Evolutionary conservation across 2,113 vertebrate species (phyloP), one percentile per base, ranked within the genome.

Genomic region (Trogon melanurus): DNA sequence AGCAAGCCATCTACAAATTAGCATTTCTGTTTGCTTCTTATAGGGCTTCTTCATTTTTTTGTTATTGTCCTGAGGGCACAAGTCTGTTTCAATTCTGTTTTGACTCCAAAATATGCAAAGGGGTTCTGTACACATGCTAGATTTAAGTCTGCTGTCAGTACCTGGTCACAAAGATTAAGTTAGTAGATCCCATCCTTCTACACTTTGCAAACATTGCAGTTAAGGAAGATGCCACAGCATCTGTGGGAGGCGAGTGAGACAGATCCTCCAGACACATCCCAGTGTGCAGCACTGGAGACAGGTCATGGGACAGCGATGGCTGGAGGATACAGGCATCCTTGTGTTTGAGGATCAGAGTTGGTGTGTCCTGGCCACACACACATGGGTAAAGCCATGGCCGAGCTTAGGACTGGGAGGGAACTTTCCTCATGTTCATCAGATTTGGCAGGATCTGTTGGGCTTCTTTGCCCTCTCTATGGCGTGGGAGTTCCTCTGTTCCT

Each of bases 341-440:
- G 25, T 65, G 34, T 70, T 34, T 73, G 56, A 69, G 26, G 64
- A 70, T 16, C 20, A 80, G 48, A 27, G 19, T 3, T 76, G 13
- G 4, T 48, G 22, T 51, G 9, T 44, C 19, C 19, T 36, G 16
- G 10, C 60, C 41, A 72, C 21, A 82, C 6, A 41, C 1, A 5
- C 19, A 26, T 3, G 11, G 23, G 5, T 26, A 36, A 57, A 83
- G 9, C 15, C 14, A 10, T 44, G 38, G 32, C 12, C 13, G 25
- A 83, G 0, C 19, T n/a, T 64, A 19, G 38, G 48, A 47, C 13
- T 15, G 5, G 1, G 6, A 20, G 9, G 4, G 4, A 67, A 13
- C 9, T 56, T 67, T 41, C 50, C 26, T 62, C 10, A 9, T 12
- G 7, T 9, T 50, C n/a, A 12, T 45, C 27, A 41, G 27, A 16